Evolutionary conservation across 2,888 invertebrate species (phyloP).

Genomic region (Mythimna loreyi): DNA sequence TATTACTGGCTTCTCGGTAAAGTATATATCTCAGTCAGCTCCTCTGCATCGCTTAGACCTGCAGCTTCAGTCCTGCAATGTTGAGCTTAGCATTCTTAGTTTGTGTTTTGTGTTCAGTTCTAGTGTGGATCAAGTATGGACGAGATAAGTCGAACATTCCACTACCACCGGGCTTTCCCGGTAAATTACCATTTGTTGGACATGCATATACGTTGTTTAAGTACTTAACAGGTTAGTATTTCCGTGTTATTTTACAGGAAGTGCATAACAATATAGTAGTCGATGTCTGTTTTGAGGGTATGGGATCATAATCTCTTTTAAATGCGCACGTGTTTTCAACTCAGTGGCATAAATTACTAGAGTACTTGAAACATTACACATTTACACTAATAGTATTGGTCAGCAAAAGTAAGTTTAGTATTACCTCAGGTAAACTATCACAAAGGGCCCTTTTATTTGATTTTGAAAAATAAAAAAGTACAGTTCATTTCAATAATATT

Average conservation of each 20-base stretch:
- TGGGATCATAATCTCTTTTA: not conserved
- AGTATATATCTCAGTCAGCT: not conserved
- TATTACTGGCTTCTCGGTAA: not conserved
- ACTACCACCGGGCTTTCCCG: slow-evolving; percentile 29
- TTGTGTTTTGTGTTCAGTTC: not conserved
- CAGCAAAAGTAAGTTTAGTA: not conserved
- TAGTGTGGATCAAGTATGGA: slow-evolving; percentile 13
- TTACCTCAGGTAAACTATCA: too few species aligned
- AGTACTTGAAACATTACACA: too few species aligned
- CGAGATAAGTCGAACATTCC: not conserved
- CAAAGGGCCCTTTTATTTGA: too few species aligned
- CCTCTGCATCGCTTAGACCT: not conserved
- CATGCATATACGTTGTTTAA: not conserved
- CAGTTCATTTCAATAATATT: too few species aligned
- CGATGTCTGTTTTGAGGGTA: not conserved
- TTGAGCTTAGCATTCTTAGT: slow-evolving; percentile 11
- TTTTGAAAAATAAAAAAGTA: too few species aligned
- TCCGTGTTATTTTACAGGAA: not conserved
- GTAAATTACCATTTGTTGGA: slow-evolving; percentile 22
- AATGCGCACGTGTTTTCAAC: not conserved
- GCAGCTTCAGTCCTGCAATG: slow-evolving; percentile 4
- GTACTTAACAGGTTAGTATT: slow-evolving; percentile 8
- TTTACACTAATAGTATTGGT: not conserved
- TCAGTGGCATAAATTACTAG: not conserved
- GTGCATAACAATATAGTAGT: not conserved